A percentile compares a stretch with the other conserved stretches of the same genome.
Evolutionary conservation across 1,140 invertebrate species (phyloP).

Genomic region (Eubasilissa regina): DNA sequence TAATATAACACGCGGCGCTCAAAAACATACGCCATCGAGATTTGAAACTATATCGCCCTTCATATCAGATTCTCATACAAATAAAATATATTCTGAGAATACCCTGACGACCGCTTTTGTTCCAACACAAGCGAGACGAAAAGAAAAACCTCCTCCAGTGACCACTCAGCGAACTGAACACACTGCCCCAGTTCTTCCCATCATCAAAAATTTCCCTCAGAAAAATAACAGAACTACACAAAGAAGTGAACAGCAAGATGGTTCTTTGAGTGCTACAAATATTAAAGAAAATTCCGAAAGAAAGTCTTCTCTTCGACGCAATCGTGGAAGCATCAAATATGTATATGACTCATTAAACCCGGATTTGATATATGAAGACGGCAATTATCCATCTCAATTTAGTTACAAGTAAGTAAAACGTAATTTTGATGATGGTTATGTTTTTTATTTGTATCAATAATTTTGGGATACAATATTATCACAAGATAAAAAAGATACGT

Average conservation of each 20-base stretch:
- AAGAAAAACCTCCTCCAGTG: neutral
- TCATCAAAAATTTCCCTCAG: too few relatives aligned
- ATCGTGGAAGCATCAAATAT: slow-evolving; percentile 51
- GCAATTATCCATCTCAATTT: slow-evolving; percentile 50
- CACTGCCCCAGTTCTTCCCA: too few relatives aligned
- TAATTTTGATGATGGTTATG: too few relatives aligned
- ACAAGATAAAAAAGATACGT: too few relatives aligned
- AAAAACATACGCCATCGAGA: slow-evolving; percentile 42
- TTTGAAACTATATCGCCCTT: slow-evolving; percentile 57
- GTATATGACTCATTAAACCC: slow-evolving; percentile 32
- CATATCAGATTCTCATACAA: slow-evolving; percentile 38
- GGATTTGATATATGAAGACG: slow-evolving; percentile 29
- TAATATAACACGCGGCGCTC: neutral
- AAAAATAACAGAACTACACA: neutral
- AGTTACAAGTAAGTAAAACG: slow-evolving; percentile 53
- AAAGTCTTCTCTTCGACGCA: slow-evolving; percentile 9
- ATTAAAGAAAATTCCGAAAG: slow-evolving; percentile 3
- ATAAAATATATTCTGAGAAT: slow-evolving; percentile 25
- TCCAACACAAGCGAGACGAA: neutral
- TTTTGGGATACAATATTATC: too few relatives aligned
- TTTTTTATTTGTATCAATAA: too few relatives aligned
- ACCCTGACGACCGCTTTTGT: neutral
- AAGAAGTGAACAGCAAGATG: neutral
- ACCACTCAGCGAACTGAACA: too few relatives aligned
- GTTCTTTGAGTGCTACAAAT: neutral